Evolutionary conservation across 2,113 vertebrate species (phyloP), one percentile per base, ranked within the genome.

Genomic region (Phrynocephalus versicolor): DNA sequence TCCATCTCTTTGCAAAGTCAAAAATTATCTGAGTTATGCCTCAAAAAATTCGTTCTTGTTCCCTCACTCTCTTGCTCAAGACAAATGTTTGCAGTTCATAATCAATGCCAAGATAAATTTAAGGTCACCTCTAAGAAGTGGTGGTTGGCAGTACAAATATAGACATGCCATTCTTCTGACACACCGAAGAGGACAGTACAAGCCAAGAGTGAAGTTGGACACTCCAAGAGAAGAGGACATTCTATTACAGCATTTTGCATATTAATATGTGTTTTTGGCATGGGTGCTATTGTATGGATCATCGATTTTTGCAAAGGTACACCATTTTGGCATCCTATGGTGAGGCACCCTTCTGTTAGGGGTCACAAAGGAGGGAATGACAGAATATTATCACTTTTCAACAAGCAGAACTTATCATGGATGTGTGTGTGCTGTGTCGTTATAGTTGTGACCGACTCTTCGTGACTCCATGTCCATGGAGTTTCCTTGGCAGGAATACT

Each of bases 91-190:
- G 79, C 3, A 84, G 89, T 94, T 92, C 88, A 88, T 0, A 0
- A 88, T 93, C 91, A 83, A 86, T 0, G 87, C 94, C 94, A 94
- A 94, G 91, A 93, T 92, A 95, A 95, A 94, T 88, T 85, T 16
- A 90, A 93, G 90, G 92, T 90, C 83, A 85, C 84, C 78, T 86
- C 91, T 93, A 86, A 93, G 91, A 94, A 95, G 84, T 90, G 83
- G 88, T 81, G 85, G 88, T 87, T 93, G 90, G 91, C 91, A 94
- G 92, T 85, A 77, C 91, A 93, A 94, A 92, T 94, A 92, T 93
- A 86, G 78, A 81, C 84, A 86, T 86, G 84, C 84, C 84, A 73
- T 86, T 81, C 84, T 74, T 37, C 78, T 93, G 92, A 95, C 93
- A 94, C 86, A 92, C 90, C 89, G 90, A 92, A 90, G 91, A 90